These are phyloP conservation scores for Atethmia centrago DNA, from an alignment of 2,888 invertebrate genomes.

Conservation along the genomic window DNA sequence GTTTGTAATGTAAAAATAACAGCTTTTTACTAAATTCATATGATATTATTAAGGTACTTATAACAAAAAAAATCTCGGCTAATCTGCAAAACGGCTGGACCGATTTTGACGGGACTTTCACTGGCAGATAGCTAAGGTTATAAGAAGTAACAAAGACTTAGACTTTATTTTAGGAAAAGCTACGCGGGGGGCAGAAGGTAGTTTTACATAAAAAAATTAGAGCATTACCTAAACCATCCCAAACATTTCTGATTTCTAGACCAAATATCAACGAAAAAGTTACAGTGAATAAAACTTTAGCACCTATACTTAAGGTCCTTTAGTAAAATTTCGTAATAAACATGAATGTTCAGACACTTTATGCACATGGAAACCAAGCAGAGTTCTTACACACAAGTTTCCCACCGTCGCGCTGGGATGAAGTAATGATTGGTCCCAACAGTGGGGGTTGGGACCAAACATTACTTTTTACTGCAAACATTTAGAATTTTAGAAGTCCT, in stretches of 20 bases:
- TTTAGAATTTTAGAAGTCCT: conserved; percentile 57
- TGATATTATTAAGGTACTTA: no score
- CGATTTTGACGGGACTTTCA: no score
- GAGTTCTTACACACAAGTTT: conserved; percentile 48
- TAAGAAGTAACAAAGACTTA: no score
- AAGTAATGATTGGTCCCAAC: no score
- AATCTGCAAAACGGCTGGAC: no score
- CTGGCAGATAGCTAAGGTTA: no score
- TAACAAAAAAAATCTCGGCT: no score
- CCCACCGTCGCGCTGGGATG: conserved; percentile 6
- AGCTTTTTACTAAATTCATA: no score
- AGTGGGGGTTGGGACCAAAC: conserved; percentile 38
- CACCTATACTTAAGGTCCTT: no score
- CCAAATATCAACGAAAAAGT: conserved; percentile 10
- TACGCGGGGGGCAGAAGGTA: no score
- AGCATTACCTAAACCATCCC: neutral
- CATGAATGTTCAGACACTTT: conserved; percentile 50
- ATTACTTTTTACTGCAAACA: conserved; percentile 59
- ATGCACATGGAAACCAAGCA: conserved; percentile 19
- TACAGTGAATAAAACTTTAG: conserved; percentile 1
- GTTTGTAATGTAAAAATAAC: no score
- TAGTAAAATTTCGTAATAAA: conserved; percentile 59
- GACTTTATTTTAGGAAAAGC: no score
- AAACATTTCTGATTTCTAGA: neutral
- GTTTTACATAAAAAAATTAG: neutral